Percentiles rank a stretch among this genome's conserved stretches.
Evolutionary conservation across 2,113 vertebrate genomes (phyloP).

Genomic region (Heloderma charlesbogerti): DNA sequence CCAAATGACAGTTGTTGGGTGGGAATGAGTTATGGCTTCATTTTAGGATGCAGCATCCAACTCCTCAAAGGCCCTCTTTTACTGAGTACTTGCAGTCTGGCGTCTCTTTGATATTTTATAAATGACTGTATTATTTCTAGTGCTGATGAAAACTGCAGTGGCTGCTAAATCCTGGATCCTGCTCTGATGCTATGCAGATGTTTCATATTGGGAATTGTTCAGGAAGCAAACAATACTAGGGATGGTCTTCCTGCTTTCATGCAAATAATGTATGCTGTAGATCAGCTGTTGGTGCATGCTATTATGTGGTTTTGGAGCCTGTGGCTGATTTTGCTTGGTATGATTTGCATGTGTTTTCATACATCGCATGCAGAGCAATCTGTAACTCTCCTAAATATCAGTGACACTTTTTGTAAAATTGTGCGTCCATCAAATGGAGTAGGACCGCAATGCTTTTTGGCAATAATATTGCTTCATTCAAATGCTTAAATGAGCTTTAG

Average conservation of each 20-base stretch:
- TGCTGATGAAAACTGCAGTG: neutral
- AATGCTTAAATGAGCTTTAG: constrained; percentile 32
- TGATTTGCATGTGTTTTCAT: neutral
- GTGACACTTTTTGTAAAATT: neutral
- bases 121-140: neutral
- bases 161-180: neutral
- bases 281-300: neutral
- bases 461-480: neutral
- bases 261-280: neutral
- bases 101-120: neutral
- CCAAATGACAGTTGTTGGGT: constrained; percentile 5
- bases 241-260: neutral
- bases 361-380: neutral
- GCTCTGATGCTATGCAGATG: neutral
- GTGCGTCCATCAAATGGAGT: neutral
- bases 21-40: neutral
- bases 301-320: neutral
- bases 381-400: neutral
- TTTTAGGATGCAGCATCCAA: neutral
- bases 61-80: constrained; percentile 10
- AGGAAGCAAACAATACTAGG: neutral
- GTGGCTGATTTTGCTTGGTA: neutral
- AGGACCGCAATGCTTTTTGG: constrained; percentile 7
- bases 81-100: neutral
- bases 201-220: neutral